A percentile compares a stretch with the other conserved stretches of the same genome.
Conservation (phyloP, 2,888 invertebrate species). For the Xanthia togata region DNA sequence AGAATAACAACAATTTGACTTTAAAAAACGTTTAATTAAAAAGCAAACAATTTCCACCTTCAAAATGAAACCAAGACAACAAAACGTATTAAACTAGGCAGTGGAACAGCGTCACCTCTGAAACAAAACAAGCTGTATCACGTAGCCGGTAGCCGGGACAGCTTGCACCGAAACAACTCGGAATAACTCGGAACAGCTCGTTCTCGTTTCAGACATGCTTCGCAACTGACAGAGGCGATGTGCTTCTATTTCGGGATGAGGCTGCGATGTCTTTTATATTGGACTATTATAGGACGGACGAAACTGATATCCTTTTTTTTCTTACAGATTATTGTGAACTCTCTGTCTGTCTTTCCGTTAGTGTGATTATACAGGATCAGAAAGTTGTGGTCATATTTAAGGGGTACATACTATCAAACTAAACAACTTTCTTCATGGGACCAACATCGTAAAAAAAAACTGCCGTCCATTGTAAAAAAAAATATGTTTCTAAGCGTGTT, state of each 20-base stretch:
- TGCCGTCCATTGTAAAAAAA: too few relatives aligned
- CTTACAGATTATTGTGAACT: too few relatives aligned
- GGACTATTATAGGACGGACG: slow-evolving; percentile 8
- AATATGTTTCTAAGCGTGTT: too few relatives aligned
- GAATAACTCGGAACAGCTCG: slow-evolving; percentile 16
- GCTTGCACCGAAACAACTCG: slow-evolving; percentile 21
- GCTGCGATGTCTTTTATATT: slow-evolving; percentile 20
- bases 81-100: slow-evolving; percentile 22
- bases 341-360: neutral
- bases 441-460: too few relatives aligned
- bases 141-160: slow-evolving; percentile 40
- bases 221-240: slow-evolving; percentile 33
- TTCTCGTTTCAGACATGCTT: slow-evolving; percentile 31
- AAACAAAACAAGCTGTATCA: slow-evolving; percentile 49
- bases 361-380: neutral
- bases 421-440: too few relatives aligned
- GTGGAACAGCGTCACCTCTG: slow-evolving; percentile 12
- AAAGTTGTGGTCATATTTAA: neutral
- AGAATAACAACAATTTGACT: neutral
- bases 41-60: neutral
- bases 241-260: slow-evolving; percentile 44
- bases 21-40: neutral
- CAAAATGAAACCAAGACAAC: slow-evolving; percentile 7
- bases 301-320: neutral
- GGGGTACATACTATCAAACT: too few relatives aligned